Base-by-base conservation (phyloP, 2,888 invertebrate genomes). In the Sepioteuthis lessoniana region DNA sequence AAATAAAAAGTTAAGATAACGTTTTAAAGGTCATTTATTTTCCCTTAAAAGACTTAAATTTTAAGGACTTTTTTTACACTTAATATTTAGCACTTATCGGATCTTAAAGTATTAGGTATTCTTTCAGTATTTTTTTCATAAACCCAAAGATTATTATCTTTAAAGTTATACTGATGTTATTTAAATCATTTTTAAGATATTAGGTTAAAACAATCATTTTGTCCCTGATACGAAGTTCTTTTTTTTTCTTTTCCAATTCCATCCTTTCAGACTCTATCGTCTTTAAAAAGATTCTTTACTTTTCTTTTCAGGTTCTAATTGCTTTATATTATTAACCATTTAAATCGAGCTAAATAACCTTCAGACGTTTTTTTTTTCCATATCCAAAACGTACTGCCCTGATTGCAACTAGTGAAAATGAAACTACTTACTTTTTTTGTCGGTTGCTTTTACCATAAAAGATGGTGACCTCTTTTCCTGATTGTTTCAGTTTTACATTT, bases 391-490 rank as follows among this genome's bases (percentile, higher is more conserved):
- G 76, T 76, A n/a, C n/a, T 35, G n/a, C n/a, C n/a, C n/a, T n/a
- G n/a, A n/a, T 76, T 25, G n/a, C 76, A 76, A 76, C 76, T 76
- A 76, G 76, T 76, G 76, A 76, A 76, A 76, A 76, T 76, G 76
- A 76, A 76, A 76, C 76, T 76, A 76, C 13, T 55, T 21, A 55
- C 25, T 55, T 76, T 76, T 13, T 35, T 42, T 42, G 3, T 42
- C 42, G 4, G 3, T 42, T n/a, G 2, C 16, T 76, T 76, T 76
- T 7, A 16, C 76, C 76, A 76, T 76, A 76, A 76, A 76, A n/a
- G 76, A 76, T n/a, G 76, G 16, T 76, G 76, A 76, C 76, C 76
- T 76, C 76, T 16, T 76, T 76, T 55, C n/a, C n/a, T 16, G 42
- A n/a, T n/a, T 76, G 25, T 76, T 76, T 76, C 76, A 16, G 76